A percentile compares a stretch with the other conserved stretches of the same genome.
Evolutionary conservation across 2,888 invertebrate species (phyloP).

Genomic region (Leptopilina myrica): DNA sequence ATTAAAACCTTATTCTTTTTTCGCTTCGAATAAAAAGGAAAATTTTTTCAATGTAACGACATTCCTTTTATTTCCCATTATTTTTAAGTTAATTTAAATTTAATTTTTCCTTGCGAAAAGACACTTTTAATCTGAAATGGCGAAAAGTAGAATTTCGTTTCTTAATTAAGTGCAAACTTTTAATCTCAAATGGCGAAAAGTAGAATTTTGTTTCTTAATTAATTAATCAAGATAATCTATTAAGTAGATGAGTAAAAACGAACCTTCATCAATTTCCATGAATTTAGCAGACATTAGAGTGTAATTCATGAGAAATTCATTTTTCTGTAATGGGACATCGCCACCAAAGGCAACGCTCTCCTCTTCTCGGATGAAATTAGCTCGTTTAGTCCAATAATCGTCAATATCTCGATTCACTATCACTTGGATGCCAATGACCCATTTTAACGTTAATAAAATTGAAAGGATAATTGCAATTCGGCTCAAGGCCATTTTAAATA

Average conservation of each 20-base stretch:
- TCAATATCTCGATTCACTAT: neutral
- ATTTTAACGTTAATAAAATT: neutral
- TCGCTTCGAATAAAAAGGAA: too few relatives aligned
- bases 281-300: constrained; percentile 80
- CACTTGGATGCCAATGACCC: neutral
- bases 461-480: neutral
- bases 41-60: too few relatives aligned
- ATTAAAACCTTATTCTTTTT: too few relatives aligned
- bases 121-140: too few relatives aligned
- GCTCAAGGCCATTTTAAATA: constrained; percentile 10
- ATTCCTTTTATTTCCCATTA: too few relatives aligned
- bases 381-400: constrained; percentile 70
- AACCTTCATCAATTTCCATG: constrained; percentile 78
- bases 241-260: constrained; percentile 53
- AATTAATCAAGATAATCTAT: neutral
- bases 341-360: constrained; percentile 77
- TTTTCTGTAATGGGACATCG: constrained; percentile 76
- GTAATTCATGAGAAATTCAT: constrained; percentile 79
- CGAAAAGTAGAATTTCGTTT: neutral
- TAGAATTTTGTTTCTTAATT: neutral
- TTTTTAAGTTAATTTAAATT: too few relatives aligned
- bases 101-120: too few relatives aligned
- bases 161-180: too few relatives aligned
- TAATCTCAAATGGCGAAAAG: too few relatives aligned
- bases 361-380: constrained; percentile 78